phyloP scores from a whole-genome alignment of 2,113 vertebrate genomes.

The Gila orcuttii region DNA sequence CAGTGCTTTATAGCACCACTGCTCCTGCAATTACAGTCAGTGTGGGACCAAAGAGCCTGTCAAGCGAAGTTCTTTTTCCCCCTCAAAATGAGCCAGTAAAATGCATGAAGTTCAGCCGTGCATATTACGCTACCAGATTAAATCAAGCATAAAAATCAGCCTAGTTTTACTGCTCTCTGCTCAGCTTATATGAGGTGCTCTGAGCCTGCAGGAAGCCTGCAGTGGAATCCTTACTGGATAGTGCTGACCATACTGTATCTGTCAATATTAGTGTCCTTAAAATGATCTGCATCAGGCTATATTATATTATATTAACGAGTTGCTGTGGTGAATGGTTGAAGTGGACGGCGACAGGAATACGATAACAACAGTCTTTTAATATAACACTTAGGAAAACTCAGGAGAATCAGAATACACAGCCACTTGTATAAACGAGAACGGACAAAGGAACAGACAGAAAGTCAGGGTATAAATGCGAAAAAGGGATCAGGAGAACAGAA shows the following conservation, averaged over 20 bases:
- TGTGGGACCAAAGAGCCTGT: constrained; percentile 12
- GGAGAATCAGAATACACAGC: too few species aligned
- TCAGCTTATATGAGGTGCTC: constrained; percentile 9
- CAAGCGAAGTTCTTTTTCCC: neutral
- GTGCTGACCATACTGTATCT: neutral
- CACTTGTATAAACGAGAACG: too few species aligned
- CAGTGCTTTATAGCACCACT: neutral
- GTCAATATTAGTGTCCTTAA: neutral
- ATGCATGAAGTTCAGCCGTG: constrained; percentile 47
- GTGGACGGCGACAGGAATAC: too few species aligned
- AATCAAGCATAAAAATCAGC: constrained; percentile 47
- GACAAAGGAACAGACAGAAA: too few species aligned
- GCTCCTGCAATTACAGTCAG: constrained; percentile 12
- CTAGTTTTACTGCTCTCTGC: constrained; percentile 49
- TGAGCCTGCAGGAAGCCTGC: constrained; percentile 28
- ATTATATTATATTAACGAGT: neutral
- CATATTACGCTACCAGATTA: constrained; percentile 47
- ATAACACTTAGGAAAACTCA: too few species aligned
- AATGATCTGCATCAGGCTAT: neutral
- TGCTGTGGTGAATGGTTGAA: too few species aligned
- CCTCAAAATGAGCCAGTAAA: constrained; percentile 40
- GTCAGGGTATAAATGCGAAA: too few species aligned
- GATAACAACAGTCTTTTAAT: too few species aligned
- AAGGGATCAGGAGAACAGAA: too few species aligned
- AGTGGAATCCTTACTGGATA: neutral